Evolutionary conservation across 1,140 invertebrate genomes (phyloP).

Genomic region (Trichomalopsis sarcophagae): DNA sequence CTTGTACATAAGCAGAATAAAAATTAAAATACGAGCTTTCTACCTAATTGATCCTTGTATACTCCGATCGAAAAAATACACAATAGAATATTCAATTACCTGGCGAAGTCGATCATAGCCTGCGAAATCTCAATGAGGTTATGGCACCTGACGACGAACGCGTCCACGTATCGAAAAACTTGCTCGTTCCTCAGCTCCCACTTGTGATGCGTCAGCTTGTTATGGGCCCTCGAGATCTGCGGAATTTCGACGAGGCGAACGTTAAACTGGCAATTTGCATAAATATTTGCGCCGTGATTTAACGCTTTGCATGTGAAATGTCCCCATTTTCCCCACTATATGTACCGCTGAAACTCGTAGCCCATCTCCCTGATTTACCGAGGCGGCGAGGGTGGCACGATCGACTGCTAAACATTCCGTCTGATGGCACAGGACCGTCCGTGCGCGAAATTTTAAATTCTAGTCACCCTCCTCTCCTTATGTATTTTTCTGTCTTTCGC

Average conservation of each 20-base stretch:
- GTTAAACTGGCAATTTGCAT: constrained; percentile 42
- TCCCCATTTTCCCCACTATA: background rate
- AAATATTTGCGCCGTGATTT: constrained; percentile 51
- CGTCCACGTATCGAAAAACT: constrained; percentile 90
- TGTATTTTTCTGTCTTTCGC: background rate
- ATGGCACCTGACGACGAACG: constrained; percentile 78
- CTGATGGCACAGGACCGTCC: constrained; percentile 39
- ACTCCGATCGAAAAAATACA: too few relatives aligned
- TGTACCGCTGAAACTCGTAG: background rate
- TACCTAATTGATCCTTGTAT: too few relatives aligned
- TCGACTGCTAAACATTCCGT: constrained; percentile 51
- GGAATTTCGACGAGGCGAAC: constrained; percentile 18
- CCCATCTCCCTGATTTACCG: constrained; percentile 20
- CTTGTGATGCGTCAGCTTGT: constrained; percentile 67
- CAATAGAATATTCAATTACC: too few relatives aligned
- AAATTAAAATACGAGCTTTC: too few relatives aligned
- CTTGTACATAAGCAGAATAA: background rate
- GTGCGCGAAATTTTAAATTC: constrained; percentile 50
- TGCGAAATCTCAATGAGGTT: constrained; percentile 91
- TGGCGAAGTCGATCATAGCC: constrained; percentile 82
- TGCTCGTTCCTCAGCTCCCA: constrained; percentile 86
- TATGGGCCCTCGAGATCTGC: constrained; percentile 68
- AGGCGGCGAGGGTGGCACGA: constrained; percentile 28
- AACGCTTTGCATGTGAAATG: constrained; percentile 42
- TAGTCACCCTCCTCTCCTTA: background rate